Evolutionary conservation across 2,113 vertebrate species (phyloP).

Genomic region (Zapornia atra): DNA sequence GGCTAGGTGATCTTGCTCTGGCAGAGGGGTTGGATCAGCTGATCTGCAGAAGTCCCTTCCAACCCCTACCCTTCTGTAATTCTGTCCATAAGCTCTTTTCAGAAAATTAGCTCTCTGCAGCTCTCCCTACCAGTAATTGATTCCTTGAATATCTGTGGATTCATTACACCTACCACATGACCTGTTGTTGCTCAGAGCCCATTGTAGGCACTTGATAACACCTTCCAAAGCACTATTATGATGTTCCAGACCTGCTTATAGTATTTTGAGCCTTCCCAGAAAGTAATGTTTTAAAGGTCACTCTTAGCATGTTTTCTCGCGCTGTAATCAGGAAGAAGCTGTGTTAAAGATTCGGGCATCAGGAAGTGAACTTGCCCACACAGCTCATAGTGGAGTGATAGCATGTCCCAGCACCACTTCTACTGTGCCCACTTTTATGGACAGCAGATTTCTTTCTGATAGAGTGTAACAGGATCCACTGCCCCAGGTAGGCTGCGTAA

Average conservation of each 20-base stretch:
- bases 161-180: background rate
- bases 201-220: background rate
- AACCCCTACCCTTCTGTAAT: too few species aligned
- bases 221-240: background rate
- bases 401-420: background rate
- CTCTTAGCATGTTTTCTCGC: background rate
- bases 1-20: too few species aligned
- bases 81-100: background rate
- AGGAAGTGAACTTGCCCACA: background rate
- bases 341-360: background rate
- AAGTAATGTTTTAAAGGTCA: background rate
- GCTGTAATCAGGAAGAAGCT: background rate
- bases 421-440: background rate
- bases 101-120: background rate
- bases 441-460: background rate
- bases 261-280: background rate
- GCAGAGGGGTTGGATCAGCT: too few species aligned
- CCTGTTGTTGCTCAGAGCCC: background rate
- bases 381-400: fast-evolving
- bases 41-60: too few species aligned
- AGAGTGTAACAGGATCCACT: fast-evolving
- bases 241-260: background rate
- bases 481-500: background rate
- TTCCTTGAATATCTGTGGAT: background rate
- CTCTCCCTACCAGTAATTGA: background rate